A percentile compares a stretch with the other conserved stretches of the same genome.
Conservation (phyloP, 1,140 invertebrate genomes). For the Drosophila pallidifrons region DNA sequence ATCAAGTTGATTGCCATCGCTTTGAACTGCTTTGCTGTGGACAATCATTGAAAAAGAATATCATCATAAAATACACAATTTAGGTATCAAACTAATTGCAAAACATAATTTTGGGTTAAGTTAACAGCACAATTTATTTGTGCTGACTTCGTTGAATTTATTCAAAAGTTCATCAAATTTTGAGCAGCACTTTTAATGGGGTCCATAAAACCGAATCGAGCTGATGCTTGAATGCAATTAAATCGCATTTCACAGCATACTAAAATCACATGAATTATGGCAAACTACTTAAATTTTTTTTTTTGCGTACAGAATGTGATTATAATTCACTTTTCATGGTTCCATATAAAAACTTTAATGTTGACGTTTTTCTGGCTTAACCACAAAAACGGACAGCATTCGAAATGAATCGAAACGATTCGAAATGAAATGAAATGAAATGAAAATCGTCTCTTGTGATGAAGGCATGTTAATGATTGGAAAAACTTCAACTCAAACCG, state of each 20-base stretch:
- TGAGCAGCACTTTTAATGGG: neutral
- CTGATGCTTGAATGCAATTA: slow-evolving; percentile 42
- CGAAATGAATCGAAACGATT: slow-evolving; percentile 8
- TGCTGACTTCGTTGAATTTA: neutral
- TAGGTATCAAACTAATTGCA: neutral
- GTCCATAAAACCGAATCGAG: neutral
- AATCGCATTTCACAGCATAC: slow-evolving; percentile 47
- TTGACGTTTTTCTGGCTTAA: neutral
- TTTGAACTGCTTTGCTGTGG: no score
- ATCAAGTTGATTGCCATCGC: neutral
- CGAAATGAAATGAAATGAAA: slow-evolving; percentile 24
- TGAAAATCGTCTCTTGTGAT: slow-evolving; percentile 46
- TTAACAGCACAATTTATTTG: neutral
- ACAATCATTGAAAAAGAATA: no score
- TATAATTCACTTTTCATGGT: slow-evolving; percentile 43
- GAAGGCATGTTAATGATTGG: slow-evolving; percentile 55
- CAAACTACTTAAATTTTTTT: slow-evolving; percentile 11
- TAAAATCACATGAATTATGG: slow-evolving; percentile 57
- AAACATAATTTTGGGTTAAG: neutral
- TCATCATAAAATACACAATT: neutral
- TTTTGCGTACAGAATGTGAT: slow-evolving; percentile 42
- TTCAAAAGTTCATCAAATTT: neutral
- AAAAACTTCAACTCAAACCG: slow-evolving; percentile 43
- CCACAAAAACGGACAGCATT: slow-evolving; percentile 10
- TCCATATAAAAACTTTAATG: slow-evolving; percentile 20